Evolutionary conservation across 2,888 invertebrate species (phyloP).

Genomic region (Drosophila fulvimacula): DNA sequence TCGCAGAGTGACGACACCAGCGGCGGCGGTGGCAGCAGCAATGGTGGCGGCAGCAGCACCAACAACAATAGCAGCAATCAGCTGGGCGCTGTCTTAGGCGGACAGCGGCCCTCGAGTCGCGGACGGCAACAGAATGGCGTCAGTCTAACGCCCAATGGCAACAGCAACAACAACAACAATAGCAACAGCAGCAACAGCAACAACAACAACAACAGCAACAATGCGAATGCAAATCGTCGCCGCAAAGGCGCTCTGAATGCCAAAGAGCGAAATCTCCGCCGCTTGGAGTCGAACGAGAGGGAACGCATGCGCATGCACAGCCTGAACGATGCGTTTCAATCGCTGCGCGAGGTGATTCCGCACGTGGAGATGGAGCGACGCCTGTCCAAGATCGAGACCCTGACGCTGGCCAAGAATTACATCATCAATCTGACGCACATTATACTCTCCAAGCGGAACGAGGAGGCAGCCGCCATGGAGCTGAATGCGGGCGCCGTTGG

Average conservation of each 20-base stretch:
- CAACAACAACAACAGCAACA: no score
- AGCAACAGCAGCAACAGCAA: slow-evolving; percentile 3
- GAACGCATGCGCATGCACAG: slow-evolving; percentile 97
- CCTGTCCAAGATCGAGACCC: slow-evolving; percentile 94
- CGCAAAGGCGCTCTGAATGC: slow-evolving; percentile 92
- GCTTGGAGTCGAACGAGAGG: slow-evolving; percentile 95
- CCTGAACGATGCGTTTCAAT: slow-evolving; percentile 95
- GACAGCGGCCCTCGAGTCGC: slow-evolving; percentile 76
- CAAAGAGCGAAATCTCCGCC: slow-evolving; percentile 92
- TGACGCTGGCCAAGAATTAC: slow-evolving; percentile 95
- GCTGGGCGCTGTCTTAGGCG: slow-evolving; percentile 35
- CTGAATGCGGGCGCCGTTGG: slow-evolving; percentile 76
- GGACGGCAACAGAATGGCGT: slow-evolving; percentile 67
- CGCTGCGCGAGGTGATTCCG: slow-evolving; percentile 93
- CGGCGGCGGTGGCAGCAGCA: slow-evolving; percentile 84
- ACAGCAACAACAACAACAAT: slow-evolving; percentile 13
- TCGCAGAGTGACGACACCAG: slow-evolving; percentile 85
- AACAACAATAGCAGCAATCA: slow-evolving; percentile 61
- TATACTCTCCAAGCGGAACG: slow-evolving; percentile 91
- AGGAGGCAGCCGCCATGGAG: slow-evolving; percentile 82
- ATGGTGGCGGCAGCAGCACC: slow-evolving; percentile 81
- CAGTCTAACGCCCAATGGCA: slow-evolving; percentile 18
- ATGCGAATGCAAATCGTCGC: slow-evolving; percentile 85
- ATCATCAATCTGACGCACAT: slow-evolving; percentile 95
- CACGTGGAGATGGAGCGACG: slow-evolving; percentile 94